Base-by-base conservation (phyloP, 2,888 invertebrate species). In the Morinoia aosen region DNA sequence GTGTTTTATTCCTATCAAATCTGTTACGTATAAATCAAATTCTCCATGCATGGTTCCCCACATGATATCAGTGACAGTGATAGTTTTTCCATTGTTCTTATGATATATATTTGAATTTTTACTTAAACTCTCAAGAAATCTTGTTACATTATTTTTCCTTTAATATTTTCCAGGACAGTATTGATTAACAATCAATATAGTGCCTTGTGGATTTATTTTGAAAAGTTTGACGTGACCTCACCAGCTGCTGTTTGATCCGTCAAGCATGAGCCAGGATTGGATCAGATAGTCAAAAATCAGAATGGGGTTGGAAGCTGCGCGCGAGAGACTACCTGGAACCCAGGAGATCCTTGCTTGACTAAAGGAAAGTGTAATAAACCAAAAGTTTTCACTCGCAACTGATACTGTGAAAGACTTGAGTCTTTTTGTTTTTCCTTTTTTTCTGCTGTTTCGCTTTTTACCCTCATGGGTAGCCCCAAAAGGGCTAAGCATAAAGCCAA, bases 211-310 rank as follows among this genome's bases (percentile, higher is more conserved):
- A 1, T 76, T 76, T 76, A 76, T 76, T 76, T 90, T 40, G 90
- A 40, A 90, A 12, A 90, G 90, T 90, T 90, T 25, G 93, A 93
- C 93, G 93, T 57, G 93, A 93, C 93, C 93, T 57, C 57, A 93
- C 57, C 93, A 93, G 93, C 93, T 93, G 93, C 93, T 93, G 93
- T 93, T 48, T 57, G 57, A 93, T 57, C 93, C 93, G 93, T 93
- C 93, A 93, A 93, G 93, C 93, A 93, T 93, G 93, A 93, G 57
- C 57, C 93, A 93, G 57, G 39, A n/a, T n/a, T n/a, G n/a, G n/a
- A n/a, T n/a, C n/a, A n/a, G n/a, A n/a, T n/a, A n/a, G n/a, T n/a
- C n/a, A n/a, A n/a, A n/a, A n/a, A n/a, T n/a, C n/a, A n/a, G n/a
- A n/a, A n/a, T n/a, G n/a, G n/a, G n/a, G n/a, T n/a, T n/a, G n/a